A percentile compares a stretch with the other conserved stretches of the same genome.
phyloP scores from a whole-genome alignment of 2,797 vertebrate genomes.

The Etheostoma perlongum region DNA sequence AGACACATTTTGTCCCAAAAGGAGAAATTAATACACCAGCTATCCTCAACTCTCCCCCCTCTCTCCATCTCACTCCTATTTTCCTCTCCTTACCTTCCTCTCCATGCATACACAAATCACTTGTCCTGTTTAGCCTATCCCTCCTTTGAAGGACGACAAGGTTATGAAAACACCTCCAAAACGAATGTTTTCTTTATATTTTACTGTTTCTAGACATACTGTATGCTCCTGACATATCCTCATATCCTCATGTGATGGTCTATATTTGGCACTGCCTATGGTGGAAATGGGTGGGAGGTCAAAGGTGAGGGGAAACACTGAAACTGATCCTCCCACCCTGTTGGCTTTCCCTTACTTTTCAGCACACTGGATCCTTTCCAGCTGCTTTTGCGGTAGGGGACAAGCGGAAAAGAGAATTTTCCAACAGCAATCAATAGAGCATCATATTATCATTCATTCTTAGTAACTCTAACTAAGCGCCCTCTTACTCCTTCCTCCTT shows the following conservation, averaged over 20 bases:
- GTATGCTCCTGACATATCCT: not conserved
- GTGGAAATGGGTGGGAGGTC: too few species aligned
- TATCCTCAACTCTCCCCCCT: constrained; percentile 62
- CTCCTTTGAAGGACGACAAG: constrained; percentile 42
- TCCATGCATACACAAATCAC: constrained; percentile 31
- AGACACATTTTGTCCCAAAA: constrained; percentile 84
- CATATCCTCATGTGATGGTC: too few species aligned
- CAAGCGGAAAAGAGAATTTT: constrained; percentile 54
- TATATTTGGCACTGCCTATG: too few species aligned
- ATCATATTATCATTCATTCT: constrained; percentile 52
- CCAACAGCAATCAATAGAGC: constrained; percentile 56
- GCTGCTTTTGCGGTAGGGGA: constrained; percentile 28
- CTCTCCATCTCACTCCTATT: constrained; percentile 31
- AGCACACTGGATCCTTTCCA: constrained; percentile 50
- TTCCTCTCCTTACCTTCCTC: constrained; percentile 26
- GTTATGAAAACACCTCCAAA: constrained; percentile 5
- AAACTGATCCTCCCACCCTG: not conserved
- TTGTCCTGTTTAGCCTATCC: constrained; percentile 5
- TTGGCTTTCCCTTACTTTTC: constrained; percentile 9
- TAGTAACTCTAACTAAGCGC: constrained; percentile 35
- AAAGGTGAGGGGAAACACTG: too few species aligned
- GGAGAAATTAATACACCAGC: constrained; percentile 85
- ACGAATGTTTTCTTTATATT: constrained; percentile 3
- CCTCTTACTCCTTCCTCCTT: constrained; percentile 3
- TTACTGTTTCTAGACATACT: constrained; percentile 6